Evolutionary conservation across 2,888 invertebrate species (phyloP).

Genomic region (Drosophila dives): DNA sequence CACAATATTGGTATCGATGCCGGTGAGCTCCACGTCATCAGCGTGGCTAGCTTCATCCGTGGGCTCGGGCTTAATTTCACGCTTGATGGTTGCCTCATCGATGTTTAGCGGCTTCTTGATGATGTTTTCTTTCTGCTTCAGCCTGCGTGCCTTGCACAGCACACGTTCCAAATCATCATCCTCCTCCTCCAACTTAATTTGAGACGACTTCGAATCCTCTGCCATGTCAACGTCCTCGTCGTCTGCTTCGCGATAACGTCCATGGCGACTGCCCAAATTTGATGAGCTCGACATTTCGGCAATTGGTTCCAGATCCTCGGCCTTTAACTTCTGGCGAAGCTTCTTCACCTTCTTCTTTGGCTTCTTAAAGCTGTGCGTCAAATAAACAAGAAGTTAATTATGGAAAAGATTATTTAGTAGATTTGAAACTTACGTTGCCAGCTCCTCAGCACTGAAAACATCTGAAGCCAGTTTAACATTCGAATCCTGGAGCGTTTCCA

Average conservation of each 20-base stretch:
- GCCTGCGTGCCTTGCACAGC: slow-evolving; percentile 89
- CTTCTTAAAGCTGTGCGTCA: slow-evolving; percentile 89
- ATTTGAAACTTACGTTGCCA: slow-evolving; percentile 88
- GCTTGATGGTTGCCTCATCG: slow-evolving; percentile 84
- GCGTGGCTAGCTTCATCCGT: slow-evolving; percentile 77
- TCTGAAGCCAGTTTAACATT: slow-evolving; percentile 92
- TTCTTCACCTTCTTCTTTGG: slow-evolving; percentile 92
- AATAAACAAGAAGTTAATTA: slow-evolving; percentile 2
- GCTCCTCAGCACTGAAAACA: slow-evolving; percentile 93
- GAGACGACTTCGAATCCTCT: slow-evolving; percentile 84
- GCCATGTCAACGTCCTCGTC: slow-evolving; percentile 85
- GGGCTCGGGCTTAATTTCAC: slow-evolving; percentile 86
- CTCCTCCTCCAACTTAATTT: slow-evolving; percentile 85
- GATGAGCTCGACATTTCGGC: slow-evolving; percentile 68
- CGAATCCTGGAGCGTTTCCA: slow-evolving; percentile 90
- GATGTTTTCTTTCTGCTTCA: slow-evolving; percentile 86
- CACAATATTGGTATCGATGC: slow-evolving; percentile 88
- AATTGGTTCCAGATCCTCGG: slow-evolving; percentile 89
- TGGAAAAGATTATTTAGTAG: neutral
- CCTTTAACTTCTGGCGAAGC: slow-evolving; percentile 89
- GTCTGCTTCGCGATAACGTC: slow-evolving; percentile 68
- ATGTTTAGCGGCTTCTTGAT: slow-evolving; percentile 78
- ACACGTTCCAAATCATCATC: slow-evolving; percentile 91
- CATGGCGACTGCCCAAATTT: slow-evolving; percentile 82
- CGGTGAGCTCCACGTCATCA: slow-evolving; percentile 54